These are phyloP conservation scores for Chitala chitala DNA, from an alignment of 2,113 vertebrate genomes.

Conservation along the genomic window DNA sequence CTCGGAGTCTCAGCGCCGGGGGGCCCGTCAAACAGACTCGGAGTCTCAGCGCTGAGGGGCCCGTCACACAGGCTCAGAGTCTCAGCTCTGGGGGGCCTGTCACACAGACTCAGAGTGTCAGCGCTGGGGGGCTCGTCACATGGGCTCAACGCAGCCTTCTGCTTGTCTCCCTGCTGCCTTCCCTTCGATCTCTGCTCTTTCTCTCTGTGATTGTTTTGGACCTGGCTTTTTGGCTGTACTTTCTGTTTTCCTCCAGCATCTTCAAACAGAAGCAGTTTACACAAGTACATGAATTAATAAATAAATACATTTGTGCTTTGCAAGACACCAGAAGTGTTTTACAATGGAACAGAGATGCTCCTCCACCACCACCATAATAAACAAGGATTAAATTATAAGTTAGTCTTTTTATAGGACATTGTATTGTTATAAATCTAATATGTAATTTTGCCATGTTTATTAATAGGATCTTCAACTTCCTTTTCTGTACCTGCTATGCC, in stretches of 20 bases:
- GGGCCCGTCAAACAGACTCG: no score
- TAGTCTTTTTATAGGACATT: no score
- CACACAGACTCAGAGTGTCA: slow-evolving; percentile 42
- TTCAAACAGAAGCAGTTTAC: slow-evolving; percentile 16
- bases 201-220: slow-evolving; percentile 80
- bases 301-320: no score
- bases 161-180: slow-evolving; percentile 78
- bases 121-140: slow-evolving; percentile 91
- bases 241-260: slow-evolving; percentile 75
- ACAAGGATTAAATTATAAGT: no score
- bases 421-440: no score
- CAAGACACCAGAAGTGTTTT: no score
- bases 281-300: no score
- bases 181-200: slow-evolving; percentile 79
- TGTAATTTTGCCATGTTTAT: no score
- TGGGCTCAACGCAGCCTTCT: slow-evolving; percentile 81
- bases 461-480: no score
- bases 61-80: not conserved
- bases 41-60: slow-evolving; percentile 96
- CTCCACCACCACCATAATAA: no score
- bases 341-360: no score
- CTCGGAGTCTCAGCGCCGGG: slow-evolving; percentile 94
- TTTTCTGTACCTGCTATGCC: not conserved
- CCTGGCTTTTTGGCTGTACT: slow-evolving; percentile 78
- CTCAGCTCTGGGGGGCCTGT: slow-evolving; percentile 84